Evolutionary conservation across 2,797 vertebrate species (phyloP).

Genomic region (Hylomyscus alleni): DNA sequence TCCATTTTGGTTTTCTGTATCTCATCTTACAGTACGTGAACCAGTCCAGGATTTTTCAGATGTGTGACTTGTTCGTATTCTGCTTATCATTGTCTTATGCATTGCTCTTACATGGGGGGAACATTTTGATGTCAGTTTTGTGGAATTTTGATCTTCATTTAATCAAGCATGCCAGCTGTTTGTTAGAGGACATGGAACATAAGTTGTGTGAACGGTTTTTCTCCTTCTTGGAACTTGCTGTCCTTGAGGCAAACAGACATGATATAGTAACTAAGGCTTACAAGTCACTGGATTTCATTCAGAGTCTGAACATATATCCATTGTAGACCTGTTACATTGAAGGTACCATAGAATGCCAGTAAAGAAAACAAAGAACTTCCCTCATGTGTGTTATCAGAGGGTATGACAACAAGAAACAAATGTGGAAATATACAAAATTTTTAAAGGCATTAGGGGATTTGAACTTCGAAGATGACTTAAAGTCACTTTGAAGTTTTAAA

Average conservation of each 20-base stretch:
- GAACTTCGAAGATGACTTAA: slow-evolving; percentile 37
- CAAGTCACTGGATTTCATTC: slow-evolving; percentile 11
- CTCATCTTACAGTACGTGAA: slow-evolving; percentile 13
- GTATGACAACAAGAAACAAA: slow-evolving; percentile 18
- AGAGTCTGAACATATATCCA: slow-evolving; percentile 17
- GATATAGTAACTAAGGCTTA: slow-evolving; percentile 1
- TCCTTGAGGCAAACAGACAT: slow-evolving; percentile 6
- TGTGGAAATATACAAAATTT: background rate
- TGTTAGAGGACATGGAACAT: background rate
- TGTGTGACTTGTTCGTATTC: slow-evolving; percentile 60
- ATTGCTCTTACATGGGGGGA: slow-evolving; percentile 8
- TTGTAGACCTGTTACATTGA: background rate
- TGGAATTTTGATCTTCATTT: slow-evolving; percentile 59
- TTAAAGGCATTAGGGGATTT: slow-evolving; percentile 53
- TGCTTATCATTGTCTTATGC: slow-evolving; percentile 53
- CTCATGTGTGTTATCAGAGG: background rate
- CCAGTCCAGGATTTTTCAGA: slow-evolving; percentile 48
- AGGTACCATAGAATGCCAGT: background rate
- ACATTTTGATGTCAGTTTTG: slow-evolving; percentile 34
- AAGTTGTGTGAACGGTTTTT: slow-evolving; percentile 10
- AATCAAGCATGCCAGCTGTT: slow-evolving; percentile 21
- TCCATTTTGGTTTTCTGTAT: slow-evolving; percentile 26
- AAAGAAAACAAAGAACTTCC: slow-evolving; percentile 16
- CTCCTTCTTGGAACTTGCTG: slow-evolving; percentile 32
- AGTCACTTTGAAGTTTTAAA: slow-evolving; percentile 63